Conservation (phyloP, 2,888 invertebrate species). For the Steinernema scapterisci region DNA sequence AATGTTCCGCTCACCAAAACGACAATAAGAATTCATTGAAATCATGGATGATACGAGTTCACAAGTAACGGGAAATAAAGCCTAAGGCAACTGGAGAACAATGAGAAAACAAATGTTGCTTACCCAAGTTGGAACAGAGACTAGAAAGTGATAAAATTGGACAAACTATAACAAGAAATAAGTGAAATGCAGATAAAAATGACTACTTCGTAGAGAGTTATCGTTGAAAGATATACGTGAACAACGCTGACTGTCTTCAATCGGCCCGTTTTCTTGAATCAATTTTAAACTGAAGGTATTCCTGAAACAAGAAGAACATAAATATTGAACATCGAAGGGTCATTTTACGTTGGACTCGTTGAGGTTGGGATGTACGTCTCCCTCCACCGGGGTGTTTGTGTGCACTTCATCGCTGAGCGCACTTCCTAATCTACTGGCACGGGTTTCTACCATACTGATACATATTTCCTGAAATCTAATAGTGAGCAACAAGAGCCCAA, state of each 20-base stretch:
- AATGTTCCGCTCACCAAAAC: no score
- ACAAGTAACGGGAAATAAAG: not conserved
- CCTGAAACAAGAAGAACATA: not conserved
- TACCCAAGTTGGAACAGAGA: not conserved
- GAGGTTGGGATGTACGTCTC: not conserved
- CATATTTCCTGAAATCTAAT: slow-evolving; percentile 6
- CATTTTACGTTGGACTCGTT: not conserved
- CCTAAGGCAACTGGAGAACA: not conserved
- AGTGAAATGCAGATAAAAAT: slow-evolving; percentile 21
- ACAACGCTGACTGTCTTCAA: not conserved
- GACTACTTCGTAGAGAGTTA: not conserved
- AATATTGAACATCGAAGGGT: not conserved
- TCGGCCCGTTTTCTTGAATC: not conserved
- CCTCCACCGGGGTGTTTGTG: slow-evolving; percentile 21
- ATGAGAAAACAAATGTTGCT: not conserved
- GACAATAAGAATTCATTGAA: no score
- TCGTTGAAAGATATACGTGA: not conserved
- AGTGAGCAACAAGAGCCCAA: not conserved
- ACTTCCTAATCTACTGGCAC: not conserved
- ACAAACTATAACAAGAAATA: not conserved
- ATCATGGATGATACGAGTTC: no score
- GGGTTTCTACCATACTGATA: not conserved
- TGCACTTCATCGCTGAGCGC: not conserved
- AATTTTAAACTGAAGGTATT: slow-evolving; percentile 20
- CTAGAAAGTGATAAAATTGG: not conserved